These are phyloP conservation scores for Polypterus senegalus DNA, from an alignment of 2,113 vertebrate genomes.

Conservation along the genomic window DNA sequence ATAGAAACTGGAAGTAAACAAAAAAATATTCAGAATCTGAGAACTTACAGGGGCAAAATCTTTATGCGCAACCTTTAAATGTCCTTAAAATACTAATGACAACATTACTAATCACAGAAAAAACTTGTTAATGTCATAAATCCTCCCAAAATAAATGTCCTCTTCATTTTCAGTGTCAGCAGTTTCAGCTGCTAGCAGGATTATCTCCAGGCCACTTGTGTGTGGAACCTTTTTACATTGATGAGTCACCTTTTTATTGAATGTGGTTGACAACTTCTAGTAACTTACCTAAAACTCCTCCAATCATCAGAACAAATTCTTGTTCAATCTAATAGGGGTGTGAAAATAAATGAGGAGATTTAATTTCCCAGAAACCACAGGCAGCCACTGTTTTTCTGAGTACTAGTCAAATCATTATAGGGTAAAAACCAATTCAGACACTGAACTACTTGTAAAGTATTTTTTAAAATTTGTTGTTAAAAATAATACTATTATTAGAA, in stretches of 20 bases:
- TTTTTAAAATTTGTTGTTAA: neutral
- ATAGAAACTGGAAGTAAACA: too few species aligned
- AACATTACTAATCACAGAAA: too few species aligned
- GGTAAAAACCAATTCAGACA: too few species aligned
- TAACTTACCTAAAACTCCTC: constrained; percentile 9
- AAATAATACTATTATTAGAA: constrained; percentile 1
- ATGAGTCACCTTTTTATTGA: constrained; percentile 15
- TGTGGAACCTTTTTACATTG: constrained; percentile 10
- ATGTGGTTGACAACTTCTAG: constrained; percentile 13
- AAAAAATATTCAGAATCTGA: too few species aligned
- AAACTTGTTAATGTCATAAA: neutral
- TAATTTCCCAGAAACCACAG: too few species aligned
- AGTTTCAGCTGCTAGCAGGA: constrained; percentile 12
- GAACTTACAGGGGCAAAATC: too few species aligned
- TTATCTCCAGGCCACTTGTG: constrained; percentile 9
- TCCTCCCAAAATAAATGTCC: constrained; percentile 13
- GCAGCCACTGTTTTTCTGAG: too few species aligned
- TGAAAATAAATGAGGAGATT: too few species aligned
- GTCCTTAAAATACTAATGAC: too few species aligned
- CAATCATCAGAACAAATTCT: constrained; percentile 16
- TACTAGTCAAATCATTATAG: too few species aligned
- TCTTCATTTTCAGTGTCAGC: constrained; percentile 9
- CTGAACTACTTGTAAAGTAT: too few species aligned
- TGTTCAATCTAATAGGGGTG: constrained; percentile 7
- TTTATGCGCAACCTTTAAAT: too few species aligned